Percentiles rank a stretch among this genome's conserved stretches.
Evolutionary conservation across 2,113 vertebrate genomes (phyloP).

Genomic region (Prionailurus viverrinus): DNA sequence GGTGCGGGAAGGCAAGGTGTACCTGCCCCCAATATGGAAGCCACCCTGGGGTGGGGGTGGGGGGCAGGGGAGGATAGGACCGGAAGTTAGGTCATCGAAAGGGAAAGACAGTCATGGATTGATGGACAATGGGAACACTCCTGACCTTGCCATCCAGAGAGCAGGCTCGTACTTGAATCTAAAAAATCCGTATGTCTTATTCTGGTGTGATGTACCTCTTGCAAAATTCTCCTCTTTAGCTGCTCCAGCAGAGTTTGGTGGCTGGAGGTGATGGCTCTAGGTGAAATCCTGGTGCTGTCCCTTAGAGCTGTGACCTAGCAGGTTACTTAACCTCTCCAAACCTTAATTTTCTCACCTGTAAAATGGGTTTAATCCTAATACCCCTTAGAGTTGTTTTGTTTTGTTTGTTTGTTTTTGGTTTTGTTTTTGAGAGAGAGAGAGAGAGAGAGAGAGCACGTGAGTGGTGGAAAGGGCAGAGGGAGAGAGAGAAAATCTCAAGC

Average conservation of each 20-base stretch:
- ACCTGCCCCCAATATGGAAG: background rate
- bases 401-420: too few species aligned
- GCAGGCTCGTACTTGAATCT: background rate
- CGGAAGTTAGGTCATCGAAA: background rate
- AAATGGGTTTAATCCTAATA: background rate
- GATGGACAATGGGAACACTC: background rate
- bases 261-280: background rate
- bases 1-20: rapidly evolving
- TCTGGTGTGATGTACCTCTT: background rate
- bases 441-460: too few species aligned
- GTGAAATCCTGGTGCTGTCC: background rate
- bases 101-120: too few species aligned
- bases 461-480: too few species aligned
- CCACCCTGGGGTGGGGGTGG: rapidly evolving
- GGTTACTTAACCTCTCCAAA: background rate
- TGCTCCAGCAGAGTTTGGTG: background rate
- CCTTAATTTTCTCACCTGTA: background rate
- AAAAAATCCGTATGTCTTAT: background rate
- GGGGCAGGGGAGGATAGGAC: background rate
- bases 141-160: background rate
- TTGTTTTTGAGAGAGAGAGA: too few species aligned
- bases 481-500: too few species aligned
- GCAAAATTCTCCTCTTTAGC: background rate
- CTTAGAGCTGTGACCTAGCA: background rate
- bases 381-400: background rate